Percentiles rank a stretch among this genome's conserved stretches.
Evolutionary conservation across 2,888 invertebrate genomes (phyloP).

Genomic region (Spodoptera littoralis): DNA sequence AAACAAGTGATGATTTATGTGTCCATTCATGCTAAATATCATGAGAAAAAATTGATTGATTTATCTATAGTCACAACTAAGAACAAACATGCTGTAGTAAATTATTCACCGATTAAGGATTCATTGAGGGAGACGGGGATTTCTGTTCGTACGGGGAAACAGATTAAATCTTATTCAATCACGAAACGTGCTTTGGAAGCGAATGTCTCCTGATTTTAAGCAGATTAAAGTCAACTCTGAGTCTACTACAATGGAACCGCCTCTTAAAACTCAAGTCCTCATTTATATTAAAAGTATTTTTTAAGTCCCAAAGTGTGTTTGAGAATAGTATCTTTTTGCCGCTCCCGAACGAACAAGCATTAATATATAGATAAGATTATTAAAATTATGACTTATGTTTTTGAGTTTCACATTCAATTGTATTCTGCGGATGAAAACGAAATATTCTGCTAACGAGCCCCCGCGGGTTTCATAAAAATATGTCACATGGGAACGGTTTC

Average conservation of each 20-base stretch:
- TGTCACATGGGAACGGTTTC: conserved; percentile 73
- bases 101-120: conserved; percentile 83
- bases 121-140: conserved; percentile 69
- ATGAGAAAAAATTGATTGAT: conserved; percentile 41
- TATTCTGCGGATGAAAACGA: conserved; percentile 81
- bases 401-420: conserved; percentile 85
- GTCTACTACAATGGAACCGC: conserved; percentile 71
- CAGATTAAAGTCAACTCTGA: conserved; percentile 80
- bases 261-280: conserved; percentile 66
- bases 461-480: conserved; percentile 80
- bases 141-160: conserved; percentile 76
- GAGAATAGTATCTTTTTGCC: conserved; percentile 70
- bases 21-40: conserved; percentile 11
- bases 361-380: conserved; percentile 71
- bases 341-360: conserved; percentile 62
- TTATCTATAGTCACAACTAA: conserved; percentile 57
- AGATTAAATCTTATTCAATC: conserved; percentile 85
- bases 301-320: conserved; percentile 65
- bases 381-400: conserved; percentile 83
- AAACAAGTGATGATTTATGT: conserved; percentile 36
- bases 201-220: conserved; percentile 81
- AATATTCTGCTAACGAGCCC: conserved; percentile 84
- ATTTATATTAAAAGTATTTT: conserved; percentile 69
- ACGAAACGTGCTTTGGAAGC: conserved; percentile 82
- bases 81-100: conserved; percentile 75